These are phyloP conservation scores for Drosophila vallismaia DNA, from an alignment of 2,888 invertebrate species.

Conservation along the genomic window DNA sequence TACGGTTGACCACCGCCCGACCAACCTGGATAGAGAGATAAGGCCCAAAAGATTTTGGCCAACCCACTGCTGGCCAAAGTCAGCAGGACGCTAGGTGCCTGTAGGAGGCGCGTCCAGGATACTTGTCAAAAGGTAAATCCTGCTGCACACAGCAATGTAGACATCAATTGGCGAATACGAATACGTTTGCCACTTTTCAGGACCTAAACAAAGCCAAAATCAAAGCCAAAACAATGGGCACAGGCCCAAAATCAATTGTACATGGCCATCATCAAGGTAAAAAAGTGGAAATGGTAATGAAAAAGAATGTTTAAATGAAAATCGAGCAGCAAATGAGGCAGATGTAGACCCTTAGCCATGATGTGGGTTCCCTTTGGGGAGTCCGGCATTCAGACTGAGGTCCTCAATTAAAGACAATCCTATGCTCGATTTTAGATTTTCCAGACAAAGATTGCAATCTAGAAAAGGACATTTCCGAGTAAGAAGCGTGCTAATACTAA, in stretches of 20 bases:
- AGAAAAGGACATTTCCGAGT: conserved; percentile 49
- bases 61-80: conserved; percentile 66
- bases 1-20: conserved; percentile 61
- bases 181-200: conserved; percentile 58
- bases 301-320: conserved; percentile 28
- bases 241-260: conserved; percentile 65
- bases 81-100: conserved; percentile 48
- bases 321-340: conserved; percentile 62
- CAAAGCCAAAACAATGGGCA: conserved; percentile 32
- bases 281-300: conserved; percentile 25
- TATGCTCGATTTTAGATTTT: conserved; percentile 22
- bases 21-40: conserved; percentile 53
- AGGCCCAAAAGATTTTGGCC: conserved; percentile 58
- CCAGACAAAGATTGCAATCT: conserved; percentile 50
- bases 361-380: conserved; percentile 45
- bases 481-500: conserved; percentile 62
- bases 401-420: conserved; percentile 60
- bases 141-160: conserved; percentile 66
- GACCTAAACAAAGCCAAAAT: conserved; percentile 21
- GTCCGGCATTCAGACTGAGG: background rate
- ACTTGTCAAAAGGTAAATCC: conserved; percentile 52
- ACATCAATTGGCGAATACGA: conserved; percentile 60
- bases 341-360: conserved; percentile 30
- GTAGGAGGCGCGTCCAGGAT: conserved; percentile 68
- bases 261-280: conserved; percentile 60